Evolutionary conservation across 2,888 invertebrate species (phyloP), one percentile per base, ranked within the genome.

Genomic region (Hypomecis atomaria): DNA sequence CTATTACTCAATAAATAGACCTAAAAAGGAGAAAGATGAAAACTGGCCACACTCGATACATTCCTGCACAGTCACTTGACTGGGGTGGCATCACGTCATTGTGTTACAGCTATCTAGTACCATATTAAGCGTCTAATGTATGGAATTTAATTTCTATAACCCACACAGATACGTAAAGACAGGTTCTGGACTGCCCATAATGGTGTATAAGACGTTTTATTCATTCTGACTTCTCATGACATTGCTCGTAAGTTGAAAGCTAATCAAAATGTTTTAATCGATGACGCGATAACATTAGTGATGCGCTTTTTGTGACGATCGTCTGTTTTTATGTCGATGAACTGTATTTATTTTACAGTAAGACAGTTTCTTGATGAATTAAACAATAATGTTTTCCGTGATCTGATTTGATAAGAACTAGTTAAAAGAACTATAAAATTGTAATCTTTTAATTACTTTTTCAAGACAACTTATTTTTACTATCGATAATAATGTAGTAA

Each of bases 261-360:
- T 91, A 91, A 91, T 92, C 91, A 92, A 92, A 92, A 91, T 92
- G 91, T 91, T 92, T 91, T 91, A 90, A 92, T 91, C 91, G 90
- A 90, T 89, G 88, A 89, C 83, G 87, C 88, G 90, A 91, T 91
- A 89, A 89, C 81, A 80, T 80, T 83, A 89, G 90, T 85, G 89
- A 75, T 85, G 90, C 75, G 73, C 77, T 70, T 74, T 72, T 76
- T 78, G 65, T 72, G 73, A 71, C 73, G 70, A 71, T 62, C 63
- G 63, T 37, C 36, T 42, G 44, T 67, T 72, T 72, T 72, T 71
- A 70, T 77, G 72, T 82, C 81, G 72, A 72, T 70, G 61, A 72
- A 71, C 72, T 69, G 72, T 72, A 64, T 66, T 71, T 71, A 68
- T 65, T 70, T 72, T 68, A 72, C 72, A 69, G 72, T 72, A 72